phyloP scores from a whole-genome alignment of 2,113 vertebrate genomes.

The Pygoscelis adeliae region DNA sequence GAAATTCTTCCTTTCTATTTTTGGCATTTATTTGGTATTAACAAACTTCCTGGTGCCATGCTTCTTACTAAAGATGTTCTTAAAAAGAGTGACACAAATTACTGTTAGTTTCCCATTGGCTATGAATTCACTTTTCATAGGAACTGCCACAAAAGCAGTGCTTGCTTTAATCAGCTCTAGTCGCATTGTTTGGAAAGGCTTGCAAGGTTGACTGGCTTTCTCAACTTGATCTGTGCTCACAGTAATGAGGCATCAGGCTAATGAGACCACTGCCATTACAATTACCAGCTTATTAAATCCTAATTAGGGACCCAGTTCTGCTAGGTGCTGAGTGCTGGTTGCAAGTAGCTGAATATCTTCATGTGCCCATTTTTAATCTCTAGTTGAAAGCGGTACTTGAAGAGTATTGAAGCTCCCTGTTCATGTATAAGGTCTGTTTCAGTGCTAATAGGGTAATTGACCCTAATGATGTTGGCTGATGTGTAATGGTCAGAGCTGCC shows the following conservation, averaged over 20 bases:
- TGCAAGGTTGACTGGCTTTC: constrained; percentile 39
- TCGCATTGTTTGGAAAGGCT: constrained; percentile 5
- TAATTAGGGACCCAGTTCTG: constrained; percentile 50
- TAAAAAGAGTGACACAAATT: constrained; percentile 48
- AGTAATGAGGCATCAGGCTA: constrained; percentile 45
- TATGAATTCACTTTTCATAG: constrained; percentile 1
- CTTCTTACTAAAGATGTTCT: neutral
- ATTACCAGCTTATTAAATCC: constrained; percentile 58
- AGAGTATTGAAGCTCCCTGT: neutral
- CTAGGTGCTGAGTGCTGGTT: neutral
- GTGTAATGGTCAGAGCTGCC: constrained; percentile 19
- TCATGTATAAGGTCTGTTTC: neutral
- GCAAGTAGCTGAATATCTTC: neutral
- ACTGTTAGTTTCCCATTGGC: constrained; percentile 35
- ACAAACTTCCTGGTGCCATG: constrained; percentile 50
- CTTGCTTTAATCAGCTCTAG: constrained; percentile 22
- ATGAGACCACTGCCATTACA: constrained; percentile 50
- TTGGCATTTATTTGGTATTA: constrained; percentile 15
- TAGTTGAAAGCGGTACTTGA: neutral
- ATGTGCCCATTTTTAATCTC: neutral
- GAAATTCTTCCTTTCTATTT: constrained; percentile 13
- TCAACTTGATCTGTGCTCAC: constrained; percentile 38
- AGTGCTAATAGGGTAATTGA: constrained; percentile 41
- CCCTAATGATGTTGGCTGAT: constrained; percentile 33
- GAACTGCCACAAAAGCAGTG: neutral